Base-by-base conservation (phyloP, 2,888 invertebrate species). In the Cephus rjabovi region DNA sequence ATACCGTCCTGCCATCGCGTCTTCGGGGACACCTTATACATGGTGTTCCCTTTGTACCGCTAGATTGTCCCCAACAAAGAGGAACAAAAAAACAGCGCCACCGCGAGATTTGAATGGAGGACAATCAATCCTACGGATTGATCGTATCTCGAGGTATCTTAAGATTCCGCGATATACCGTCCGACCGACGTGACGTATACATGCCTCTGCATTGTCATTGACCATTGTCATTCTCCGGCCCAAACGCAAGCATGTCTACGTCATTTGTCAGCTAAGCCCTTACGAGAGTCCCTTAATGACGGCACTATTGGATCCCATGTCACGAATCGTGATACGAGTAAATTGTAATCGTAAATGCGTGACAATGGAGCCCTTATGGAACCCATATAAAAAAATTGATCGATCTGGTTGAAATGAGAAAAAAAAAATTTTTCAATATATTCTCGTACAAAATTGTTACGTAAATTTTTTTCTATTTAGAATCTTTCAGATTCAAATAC, bases 101-200 rank as follows among this genome's bases (percentile, higher is more conserved):
- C 76, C 81, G 79, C 79, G 81, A 81, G 83, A 82, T 86, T 86
- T 85, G 86, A 86, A 87, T 87, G 83, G 85, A 83, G 81, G 83
- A 83, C 86, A 84, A 87, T 87, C 86, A 84, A 87, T 87, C 84
- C 84, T 81, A 74, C 76, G 83, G 82, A 86, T 86, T 85, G 87
- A 87, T 87, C 84, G 83, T 87, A 87, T 87, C 87, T 85, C 77
- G 73, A 78, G 81, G 81, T 83, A 84, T 83, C 85, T 85, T 82
- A 81, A 87, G 87, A 87, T 87, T 85, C 86, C 85, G 86, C 85
- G 86, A 85, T 85, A 86, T 81, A 81, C 82, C 23, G 56, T 56
- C 56, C 56, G 56, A 56, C 56, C 80, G 81, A 83, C 83, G 80
- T 82, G 82, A 83, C 84, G 81, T 85, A 83, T 84, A 84, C 84